Base-by-base conservation (phyloP, 2,113 vertebrate genomes). In the Dipodomys spectabilis region DNA sequence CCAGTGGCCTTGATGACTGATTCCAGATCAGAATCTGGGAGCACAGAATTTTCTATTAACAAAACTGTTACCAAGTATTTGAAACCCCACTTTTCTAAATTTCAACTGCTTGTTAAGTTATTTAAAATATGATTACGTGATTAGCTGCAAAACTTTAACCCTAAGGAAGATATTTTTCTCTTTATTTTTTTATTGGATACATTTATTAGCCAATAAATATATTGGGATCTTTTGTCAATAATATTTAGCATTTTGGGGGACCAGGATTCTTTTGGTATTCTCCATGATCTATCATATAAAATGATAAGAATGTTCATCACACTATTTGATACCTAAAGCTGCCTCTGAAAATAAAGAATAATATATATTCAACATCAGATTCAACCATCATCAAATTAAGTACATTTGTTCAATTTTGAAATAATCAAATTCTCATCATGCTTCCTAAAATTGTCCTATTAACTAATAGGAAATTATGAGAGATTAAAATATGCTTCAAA, bases 1-100 rank as follows among this genome's bases (percentile, higher is more conserved):
- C 95, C 89, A 88, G 95, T 57, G 39, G 22, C 45, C 95, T 96
- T 44, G 71, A 85, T 95, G 91, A 84, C 32, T 94, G 74, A 80
- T 65, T 67, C 91, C 60, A 78, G 65, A 78, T 74, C 94, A 68
- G 92, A 96, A 19, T 78, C 92, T 84, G 83, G 90, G 92, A 82
- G 83, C 92, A 97, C 64, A 73, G 39, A 68, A 80, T 72, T 49
- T 9, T 9, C 49, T 49, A 49, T 49, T 49, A 96, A 27, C 22
- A 39, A 89, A 96, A 91, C 69, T 11, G 92, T 32, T 81, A 68
- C 2, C 53, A 81, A 49, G 39, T 74, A 82, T 11, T 19, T 57
- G 77, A 94, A 28, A 90, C 0, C 1, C 6, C 22, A 23, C 62
- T 93, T 95, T 87, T 84, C 49, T 91, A 87, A 94, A 72, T 82